Base-by-base conservation (phyloP, 2,888 invertebrate genomes). In the Nymphalis c-album region DNA sequence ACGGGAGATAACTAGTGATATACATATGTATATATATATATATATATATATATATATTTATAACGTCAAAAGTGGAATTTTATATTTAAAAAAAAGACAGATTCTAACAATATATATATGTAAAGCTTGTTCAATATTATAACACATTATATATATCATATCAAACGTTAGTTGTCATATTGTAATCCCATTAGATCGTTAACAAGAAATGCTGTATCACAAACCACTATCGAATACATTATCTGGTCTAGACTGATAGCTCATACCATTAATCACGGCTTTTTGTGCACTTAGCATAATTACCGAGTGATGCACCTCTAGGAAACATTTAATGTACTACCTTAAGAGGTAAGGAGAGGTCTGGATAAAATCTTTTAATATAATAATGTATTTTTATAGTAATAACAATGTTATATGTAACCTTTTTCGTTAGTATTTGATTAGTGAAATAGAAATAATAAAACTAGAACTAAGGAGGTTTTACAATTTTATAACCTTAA, bases 271-370 rank as follows among this genome's bases (percentile, higher is more conserved):
- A 88, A 88, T 88, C 88, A 88, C 78, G 20, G 83, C 78, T 87
- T 88, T 88, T 88, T 88, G 87, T 86, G 83, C 86, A 86, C 87
- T 88, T 87, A 85, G 80, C 86, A 87, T 88, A 88, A 88, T 88
- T 86, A 82, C 87, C 71, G 69, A 31, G 45, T 51, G 63, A 60
- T 67, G 62, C 68, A 66, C 69, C 60, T 67, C 59, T 50, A 60
- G 59, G 47, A 59, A 53, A 51, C 35, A 55, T 55, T 60, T 66
- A 61, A 66, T 55, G 61, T 35, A 65, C 26, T 55, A 55, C 53
- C 31, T 55, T 55, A 10, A 40, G 40, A 40, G 40, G 40, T 40
- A 2, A 40, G 2, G 35, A 40, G 35, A 7, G 35, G 17, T 26
- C 2, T 31, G 17, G 53, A 31, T 17, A 4, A 22, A n/a, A 31